Conservation (phyloP, 2,888 invertebrate species). For the Argynnis bischoffii region DNA sequence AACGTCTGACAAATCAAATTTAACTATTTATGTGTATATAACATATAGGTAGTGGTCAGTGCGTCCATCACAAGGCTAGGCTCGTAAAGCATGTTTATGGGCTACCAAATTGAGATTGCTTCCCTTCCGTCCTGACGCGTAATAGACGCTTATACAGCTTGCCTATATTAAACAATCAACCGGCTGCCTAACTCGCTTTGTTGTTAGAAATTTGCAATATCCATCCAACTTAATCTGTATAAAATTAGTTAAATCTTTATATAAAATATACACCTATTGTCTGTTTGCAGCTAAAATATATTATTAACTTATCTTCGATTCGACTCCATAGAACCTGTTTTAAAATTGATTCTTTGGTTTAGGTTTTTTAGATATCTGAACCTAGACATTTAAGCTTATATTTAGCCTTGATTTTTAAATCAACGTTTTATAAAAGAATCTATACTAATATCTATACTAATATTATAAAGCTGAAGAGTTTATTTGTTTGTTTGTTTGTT, state of each 20-base stretch:
- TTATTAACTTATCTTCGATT: too few relatives aligned
- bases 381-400: too few relatives aligned
- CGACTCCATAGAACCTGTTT: too few relatives aligned
- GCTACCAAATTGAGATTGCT: conserved; percentile 57
- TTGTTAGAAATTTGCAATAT: neutral
- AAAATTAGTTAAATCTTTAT: neutral
- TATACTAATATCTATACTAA: too few relatives aligned
- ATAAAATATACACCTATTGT: neutral
- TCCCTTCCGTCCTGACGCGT: conserved; percentile 41
- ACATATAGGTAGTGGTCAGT: conserved; percentile 16
- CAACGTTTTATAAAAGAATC: too few relatives aligned
- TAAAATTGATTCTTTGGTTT: too few relatives aligned
- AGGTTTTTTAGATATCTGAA: too few relatives aligned
- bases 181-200: neutral
- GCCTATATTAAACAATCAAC: conserved; percentile 27
- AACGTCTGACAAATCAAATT: too few relatives aligned
- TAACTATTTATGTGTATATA: conserved; percentile 13
- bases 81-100: conserved; percentile 62
- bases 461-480: too few relatives aligned
- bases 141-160: conserved; percentile 29
- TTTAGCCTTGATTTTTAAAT: too few relatives aligned
- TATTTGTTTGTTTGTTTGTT: too few relatives aligned
- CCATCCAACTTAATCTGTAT: neutral
- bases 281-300: neutral
- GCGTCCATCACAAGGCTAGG: conserved; percentile 49